phyloP scores from a whole-genome alignment of 2,113 vertebrate species.

The Elephantulus edwardii region DNA sequence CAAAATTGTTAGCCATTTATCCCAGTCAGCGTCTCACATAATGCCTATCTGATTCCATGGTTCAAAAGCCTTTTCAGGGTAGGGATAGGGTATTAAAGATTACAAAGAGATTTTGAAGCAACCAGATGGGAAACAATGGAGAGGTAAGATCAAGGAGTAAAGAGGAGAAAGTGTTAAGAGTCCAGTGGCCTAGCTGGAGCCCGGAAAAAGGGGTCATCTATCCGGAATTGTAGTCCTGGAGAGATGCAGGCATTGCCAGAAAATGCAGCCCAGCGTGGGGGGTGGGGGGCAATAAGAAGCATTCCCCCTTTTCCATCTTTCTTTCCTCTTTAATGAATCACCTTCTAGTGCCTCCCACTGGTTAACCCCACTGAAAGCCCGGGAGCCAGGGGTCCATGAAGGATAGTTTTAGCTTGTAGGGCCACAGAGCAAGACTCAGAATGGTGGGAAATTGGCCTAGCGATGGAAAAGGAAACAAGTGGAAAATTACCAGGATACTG shows the following conservation, averaged over 20 bases:
- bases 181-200: neutral
- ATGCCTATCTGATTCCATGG: neutral
- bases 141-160: neutral
- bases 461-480: neutral
- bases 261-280: neutral
- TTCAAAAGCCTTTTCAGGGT: neutral
- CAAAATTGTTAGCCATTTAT: neutral
- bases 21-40: neutral
- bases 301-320: neutral
- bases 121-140: neutral
- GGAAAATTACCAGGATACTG: neutral
- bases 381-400: neutral
- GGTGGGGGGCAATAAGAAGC: neutral
- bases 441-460: neutral
- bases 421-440: neutral
- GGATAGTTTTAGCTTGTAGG: constrained; percentile 6
- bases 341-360: neutral
- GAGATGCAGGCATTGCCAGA: neutral
- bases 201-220: neutral
- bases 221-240: neutral
- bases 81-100: neutral
- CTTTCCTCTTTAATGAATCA: neutral
- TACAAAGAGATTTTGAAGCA: neutral
- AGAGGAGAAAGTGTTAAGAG: constrained; percentile 1
- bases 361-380: neutral